These are phyloP conservation scores for Hucho hucho DNA, from an alignment of 2,113 vertebrate genomes.

Conservation along the genomic window DNA sequence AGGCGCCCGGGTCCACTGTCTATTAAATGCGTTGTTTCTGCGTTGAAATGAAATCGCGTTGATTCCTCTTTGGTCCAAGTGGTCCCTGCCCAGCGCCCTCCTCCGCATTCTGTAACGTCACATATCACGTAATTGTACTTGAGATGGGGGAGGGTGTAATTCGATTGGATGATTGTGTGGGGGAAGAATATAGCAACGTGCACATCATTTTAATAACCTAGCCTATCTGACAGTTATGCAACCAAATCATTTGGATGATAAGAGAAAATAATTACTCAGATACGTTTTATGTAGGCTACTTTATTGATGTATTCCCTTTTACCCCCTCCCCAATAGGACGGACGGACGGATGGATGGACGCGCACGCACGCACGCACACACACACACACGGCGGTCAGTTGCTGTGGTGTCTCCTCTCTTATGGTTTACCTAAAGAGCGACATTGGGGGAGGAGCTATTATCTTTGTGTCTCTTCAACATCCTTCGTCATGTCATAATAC, in stretches of 20 bases:
- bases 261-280: conserved; percentile 3
- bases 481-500: too few relatives aligned
- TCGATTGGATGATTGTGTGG: conserved; percentile 46
- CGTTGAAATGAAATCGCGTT: conserved; percentile 70
- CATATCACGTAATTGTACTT: conserved; percentile 73
- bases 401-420: too few relatives aligned
- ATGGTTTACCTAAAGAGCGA: too few relatives aligned
- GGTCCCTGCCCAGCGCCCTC: conserved; percentile 71
- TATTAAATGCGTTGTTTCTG: conserved; percentile 64
- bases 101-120: conserved; percentile 75
- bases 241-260: conserved; percentile 26
- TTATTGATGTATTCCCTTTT: too few relatives aligned
- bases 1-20: conserved; percentile 66
- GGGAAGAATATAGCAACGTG: conserved; percentile 58
- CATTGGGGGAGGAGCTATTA: too few relatives aligned
- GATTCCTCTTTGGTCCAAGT: conserved; percentile 68
- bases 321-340: too few relatives aligned
- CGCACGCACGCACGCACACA: too few relatives aligned
- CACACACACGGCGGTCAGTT: too few relatives aligned
- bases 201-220: conserved; percentile 66
- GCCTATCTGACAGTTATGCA: conserved; percentile 68
- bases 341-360: too few relatives aligned
- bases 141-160: conserved; percentile 71
- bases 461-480: too few relatives aligned
- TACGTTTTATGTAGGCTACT: neutral